Conservation (phyloP, 2,888 invertebrate species). For the Sialis lutaria region DNA sequence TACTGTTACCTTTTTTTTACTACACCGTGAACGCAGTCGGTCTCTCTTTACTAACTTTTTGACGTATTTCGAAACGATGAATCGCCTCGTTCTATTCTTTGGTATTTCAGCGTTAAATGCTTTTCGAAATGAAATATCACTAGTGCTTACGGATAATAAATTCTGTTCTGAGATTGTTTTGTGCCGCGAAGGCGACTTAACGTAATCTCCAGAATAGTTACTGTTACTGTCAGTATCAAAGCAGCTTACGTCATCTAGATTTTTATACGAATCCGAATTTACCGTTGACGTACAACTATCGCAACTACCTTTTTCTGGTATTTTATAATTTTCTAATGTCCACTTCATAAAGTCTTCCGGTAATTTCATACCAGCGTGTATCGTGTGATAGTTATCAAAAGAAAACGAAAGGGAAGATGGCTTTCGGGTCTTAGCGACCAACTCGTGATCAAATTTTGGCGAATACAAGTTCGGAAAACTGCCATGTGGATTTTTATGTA, state of each 20-base stretch:
- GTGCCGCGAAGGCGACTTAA: background rate
- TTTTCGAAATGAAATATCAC: too few relatives aligned
- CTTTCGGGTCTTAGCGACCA: background rate
- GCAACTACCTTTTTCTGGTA: background rate
- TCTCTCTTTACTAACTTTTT: too few relatives aligned
- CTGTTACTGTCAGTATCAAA: background rate
- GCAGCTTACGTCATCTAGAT: background rate
- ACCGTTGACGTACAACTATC: background rate
- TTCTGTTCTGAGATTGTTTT: background rate
- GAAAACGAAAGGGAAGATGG: background rate
- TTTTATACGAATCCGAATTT: background rate
- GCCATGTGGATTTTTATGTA: too few relatives aligned
- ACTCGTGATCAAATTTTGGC: background rate
- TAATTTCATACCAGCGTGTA: slow-evolving; percentile 19
- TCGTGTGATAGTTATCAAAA: slow-evolving; percentile 23
- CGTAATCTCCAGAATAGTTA: background rate
- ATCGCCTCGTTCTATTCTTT: too few relatives aligned
- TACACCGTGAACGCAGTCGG: too few relatives aligned
- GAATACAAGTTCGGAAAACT: too few relatives aligned
- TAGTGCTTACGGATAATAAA: too few relatives aligned
- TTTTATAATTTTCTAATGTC: slow-evolving; percentile 7
- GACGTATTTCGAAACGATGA: too few relatives aligned
- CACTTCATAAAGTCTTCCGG: slow-evolving; percentile 9
- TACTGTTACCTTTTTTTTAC: too few relatives aligned
- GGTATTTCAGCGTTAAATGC: too few relatives aligned